Evolutionary conservation across 2,888 invertebrate genomes (phyloP).

Genomic region (Helobdella robusta): DNA sequence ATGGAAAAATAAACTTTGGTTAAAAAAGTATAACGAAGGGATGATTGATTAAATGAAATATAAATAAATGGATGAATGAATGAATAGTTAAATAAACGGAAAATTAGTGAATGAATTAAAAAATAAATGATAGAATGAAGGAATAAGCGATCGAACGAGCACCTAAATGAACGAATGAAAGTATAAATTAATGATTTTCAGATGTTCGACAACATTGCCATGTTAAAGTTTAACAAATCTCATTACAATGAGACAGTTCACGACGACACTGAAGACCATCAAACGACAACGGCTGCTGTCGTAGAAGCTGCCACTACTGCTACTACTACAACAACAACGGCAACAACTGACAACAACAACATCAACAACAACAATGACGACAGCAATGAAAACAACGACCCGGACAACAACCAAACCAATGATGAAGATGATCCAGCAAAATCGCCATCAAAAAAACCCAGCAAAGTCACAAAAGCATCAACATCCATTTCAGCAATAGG

Average conservation of each 20-base stretch:
- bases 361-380: no score
- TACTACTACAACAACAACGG: conserved; percentile 55
- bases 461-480: no score
- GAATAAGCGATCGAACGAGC: not conserved
- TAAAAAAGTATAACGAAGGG: no score
- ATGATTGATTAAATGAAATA: not conserved
- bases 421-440: no score
- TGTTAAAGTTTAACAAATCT: conserved; percentile 62
- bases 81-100: not conserved
- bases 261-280: no score
- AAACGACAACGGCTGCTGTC: no score
- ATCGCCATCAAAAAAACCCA: no score
- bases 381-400: no score
- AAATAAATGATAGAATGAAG: not conserved
- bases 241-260: no score
- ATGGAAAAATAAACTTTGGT: no score
- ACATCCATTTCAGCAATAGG: conserved; percentile 57
- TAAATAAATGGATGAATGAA: not conserved
- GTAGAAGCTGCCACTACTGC: no score
- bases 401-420: no score
- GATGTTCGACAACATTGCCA: conserved; percentile 84
- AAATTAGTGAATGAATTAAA: not conserved
- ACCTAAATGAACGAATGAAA: not conserved
- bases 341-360: not conserved
- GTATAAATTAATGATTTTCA: conserved; percentile 42